phyloP scores from a whole-genome alignment of 2,888 invertebrate genomes.

The Drosophila merina region DNA sequence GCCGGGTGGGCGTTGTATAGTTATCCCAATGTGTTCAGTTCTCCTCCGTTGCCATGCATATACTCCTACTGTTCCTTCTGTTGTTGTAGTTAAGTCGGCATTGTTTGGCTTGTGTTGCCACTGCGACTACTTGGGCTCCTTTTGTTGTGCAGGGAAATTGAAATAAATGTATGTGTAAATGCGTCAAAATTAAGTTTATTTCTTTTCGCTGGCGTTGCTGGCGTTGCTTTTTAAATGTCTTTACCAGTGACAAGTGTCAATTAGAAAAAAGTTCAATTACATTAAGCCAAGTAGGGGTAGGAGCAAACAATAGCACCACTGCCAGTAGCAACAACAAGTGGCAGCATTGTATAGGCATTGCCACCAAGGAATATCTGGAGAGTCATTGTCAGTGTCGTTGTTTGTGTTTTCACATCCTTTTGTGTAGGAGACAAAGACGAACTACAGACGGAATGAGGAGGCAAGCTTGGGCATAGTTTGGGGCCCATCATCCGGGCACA shows the following conservation, averaged over 20 bases:
- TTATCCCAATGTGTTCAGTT: slow-evolving; percentile 16
- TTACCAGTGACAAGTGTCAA: slow-evolving; percentile 70
- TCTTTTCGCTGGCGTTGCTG: slow-evolving; percentile 30
- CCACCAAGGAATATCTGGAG: slow-evolving; percentile 24
- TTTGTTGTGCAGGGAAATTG: slow-evolving; percentile 74
- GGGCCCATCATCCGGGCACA: slow-evolving; percentile 4
- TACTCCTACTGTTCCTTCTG: slow-evolving; percentile 6
- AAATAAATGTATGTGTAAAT: slow-evolving; percentile 82
- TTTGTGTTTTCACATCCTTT: slow-evolving; percentile 35
- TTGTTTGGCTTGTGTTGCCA: slow-evolving; percentile 41
- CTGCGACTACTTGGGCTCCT: slow-evolving; percentile 28
- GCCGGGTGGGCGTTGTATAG: slow-evolving; percentile 31
- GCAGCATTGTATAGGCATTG: slow-evolving; percentile 26
- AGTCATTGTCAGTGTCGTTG: slow-evolving; percentile 59
- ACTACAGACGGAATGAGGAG: background rate
- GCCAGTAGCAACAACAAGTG: slow-evolving; percentile 48
- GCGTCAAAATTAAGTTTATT: slow-evolving; percentile 79
- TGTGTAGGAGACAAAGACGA: slow-evolving; percentile 37
- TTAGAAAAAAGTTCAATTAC: slow-evolving; percentile 73
- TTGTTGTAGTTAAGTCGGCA: slow-evolving; percentile 30
- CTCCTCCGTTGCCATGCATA: slow-evolving; percentile 14
- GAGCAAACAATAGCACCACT: slow-evolving; percentile 12
- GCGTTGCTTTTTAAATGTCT: slow-evolving; percentile 61
- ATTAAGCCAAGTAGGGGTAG: slow-evolving; percentile 50
- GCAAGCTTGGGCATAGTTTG: slow-evolving; percentile 16